These are phyloP conservation scores for Aethina tumida DNA, from an alignment of 1,140 invertebrate genomes.

Conservation along the genomic window DNA sequence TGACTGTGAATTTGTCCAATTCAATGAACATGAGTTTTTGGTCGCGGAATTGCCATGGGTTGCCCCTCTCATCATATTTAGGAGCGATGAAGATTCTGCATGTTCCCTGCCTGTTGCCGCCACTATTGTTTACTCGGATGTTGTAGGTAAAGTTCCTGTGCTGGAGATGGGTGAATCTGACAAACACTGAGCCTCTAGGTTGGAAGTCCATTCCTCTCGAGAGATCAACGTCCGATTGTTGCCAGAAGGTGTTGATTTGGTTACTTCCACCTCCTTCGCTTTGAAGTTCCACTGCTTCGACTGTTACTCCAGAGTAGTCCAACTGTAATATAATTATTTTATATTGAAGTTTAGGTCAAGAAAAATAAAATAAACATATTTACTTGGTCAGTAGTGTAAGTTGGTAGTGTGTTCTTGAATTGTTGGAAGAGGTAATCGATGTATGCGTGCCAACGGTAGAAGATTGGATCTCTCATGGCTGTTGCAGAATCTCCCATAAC, in stretches of 20 bases:
- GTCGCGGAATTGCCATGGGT: slow-evolving; percentile 49
- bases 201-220: slow-evolving; percentile 67
- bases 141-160: slow-evolving; percentile 57
- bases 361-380: too few species aligned
- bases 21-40: slow-evolving; percentile 65
- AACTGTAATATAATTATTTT: slow-evolving; percentile 44
- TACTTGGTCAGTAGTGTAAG: slow-evolving; percentile 49
- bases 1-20: slow-evolving; percentile 61
- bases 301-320: slow-evolving; percentile 50
- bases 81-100: slow-evolving; percentile 68
- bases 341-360: too few species aligned
- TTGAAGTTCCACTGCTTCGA: slow-evolving; percentile 41
- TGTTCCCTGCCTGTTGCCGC: slow-evolving; percentile 49
- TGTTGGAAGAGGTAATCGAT: slow-evolving; percentile 68
- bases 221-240: slow-evolving; percentile 61
- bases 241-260: slow-evolving; percentile 57
- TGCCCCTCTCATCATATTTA: slow-evolving; percentile 54
- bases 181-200: slow-evolving; percentile 57
- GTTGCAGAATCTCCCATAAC: slow-evolving; percentile 56
- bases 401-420: slow-evolving; percentile 58
- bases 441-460: slow-evolving; percentile 76
- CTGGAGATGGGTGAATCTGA: slow-evolving; percentile 64
- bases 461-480: slow-evolving; percentile 73
- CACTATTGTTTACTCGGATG: slow-evolving; percentile 50
- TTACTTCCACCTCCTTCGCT: slow-evolving; percentile 45